Percentiles rank a stretch among this genome's conserved stretches.
Conservation (phyloP, 2,888 invertebrate species). For the Drosophila kanekoi region DNA sequence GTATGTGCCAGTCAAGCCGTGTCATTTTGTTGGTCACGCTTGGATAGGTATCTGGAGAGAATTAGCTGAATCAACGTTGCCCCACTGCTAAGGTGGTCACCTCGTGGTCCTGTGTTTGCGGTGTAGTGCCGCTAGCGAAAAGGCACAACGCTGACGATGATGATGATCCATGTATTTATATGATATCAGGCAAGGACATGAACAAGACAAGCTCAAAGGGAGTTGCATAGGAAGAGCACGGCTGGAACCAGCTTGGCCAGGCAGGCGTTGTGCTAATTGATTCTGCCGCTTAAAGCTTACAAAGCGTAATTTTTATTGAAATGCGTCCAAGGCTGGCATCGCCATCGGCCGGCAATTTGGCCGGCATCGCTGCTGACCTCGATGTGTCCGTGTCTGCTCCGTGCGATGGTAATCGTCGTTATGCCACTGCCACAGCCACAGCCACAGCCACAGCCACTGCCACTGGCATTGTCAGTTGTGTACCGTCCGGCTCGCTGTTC, state of each 20-base stretch:
- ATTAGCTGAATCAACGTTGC: neutral
- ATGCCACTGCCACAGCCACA: slow-evolving; percentile 13
- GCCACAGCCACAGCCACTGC: neutral
- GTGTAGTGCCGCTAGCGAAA: neutral
- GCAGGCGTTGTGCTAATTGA: slow-evolving; percentile 68
- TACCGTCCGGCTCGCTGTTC: slow-evolving; percentile 35
- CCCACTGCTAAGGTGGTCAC: neutral
- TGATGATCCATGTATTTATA: slow-evolving; percentile 19
- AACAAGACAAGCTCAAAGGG: neutral
- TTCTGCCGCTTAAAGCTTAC: slow-evolving; percentile 67
- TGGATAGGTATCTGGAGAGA: neutral
- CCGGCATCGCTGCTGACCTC: slow-evolving; percentile 25
- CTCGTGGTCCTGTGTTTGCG: slow-evolving; percentile 4
- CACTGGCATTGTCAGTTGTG: slow-evolving; percentile 22
- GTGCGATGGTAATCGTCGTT: slow-evolving; percentile 47
- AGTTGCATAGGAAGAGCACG: neutral
- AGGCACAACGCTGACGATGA: neutral
- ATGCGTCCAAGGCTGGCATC: slow-evolving; percentile 32
- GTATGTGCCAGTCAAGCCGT: neutral
- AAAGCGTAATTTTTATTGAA: slow-evolving; percentile 65
- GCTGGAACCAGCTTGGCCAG: slow-evolving; percentile 14
- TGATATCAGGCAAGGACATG: neutral
- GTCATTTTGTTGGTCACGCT: neutral
- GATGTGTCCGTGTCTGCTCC: slow-evolving; percentile 28
- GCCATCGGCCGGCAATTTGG: slow-evolving; percentile 22